phyloP scores from a whole-genome alignment of 2,888 invertebrate species.

The Pollenia angustigena region DNA sequence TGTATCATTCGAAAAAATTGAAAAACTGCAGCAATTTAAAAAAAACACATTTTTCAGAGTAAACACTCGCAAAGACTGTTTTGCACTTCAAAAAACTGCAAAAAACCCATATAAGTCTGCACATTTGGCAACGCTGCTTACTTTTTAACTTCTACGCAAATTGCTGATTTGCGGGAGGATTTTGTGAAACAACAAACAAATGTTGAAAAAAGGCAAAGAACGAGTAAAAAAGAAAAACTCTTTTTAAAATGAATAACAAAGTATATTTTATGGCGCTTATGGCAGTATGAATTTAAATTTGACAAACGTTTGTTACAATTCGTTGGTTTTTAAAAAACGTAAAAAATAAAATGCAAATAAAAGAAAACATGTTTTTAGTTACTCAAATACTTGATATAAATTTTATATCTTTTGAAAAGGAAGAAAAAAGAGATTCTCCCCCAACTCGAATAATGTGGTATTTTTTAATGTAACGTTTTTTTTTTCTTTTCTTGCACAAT shows the following conservation, averaged over 20 bases:
- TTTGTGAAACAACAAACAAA: conserved; percentile 25
- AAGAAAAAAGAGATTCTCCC: neutral
- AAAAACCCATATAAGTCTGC: too few species aligned
- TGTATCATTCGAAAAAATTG: too few species aligned
- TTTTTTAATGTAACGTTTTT: conserved; percentile 1
- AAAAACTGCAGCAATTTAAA: too few species aligned
- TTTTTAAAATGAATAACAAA: conserved; percentile 47
- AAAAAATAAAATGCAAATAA: neutral
- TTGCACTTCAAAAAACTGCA: too few species aligned
- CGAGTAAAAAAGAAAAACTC: neutral
- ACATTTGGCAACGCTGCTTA: too few species aligned
- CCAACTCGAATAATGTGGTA: conserved; percentile 4
- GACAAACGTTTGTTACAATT: conserved; percentile 66
- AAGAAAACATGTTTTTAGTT: conserved; percentile 40
- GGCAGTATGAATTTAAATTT: conserved; percentile 62
- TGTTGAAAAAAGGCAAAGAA: neutral
- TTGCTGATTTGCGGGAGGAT: conserved; percentile 28
- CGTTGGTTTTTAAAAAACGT: conserved; percentile 50
- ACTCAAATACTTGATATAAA: neutral
- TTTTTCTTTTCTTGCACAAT: neutral
- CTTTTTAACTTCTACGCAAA: neutral
- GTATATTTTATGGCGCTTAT: conserved; percentile 49
- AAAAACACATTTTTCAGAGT: too few species aligned
- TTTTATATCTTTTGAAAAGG: neutral
- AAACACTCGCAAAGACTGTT: too few species aligned